phyloP scores from a whole-genome alignment of 2,888 invertebrate species.

The Plagodis dolabraria region DNA sequence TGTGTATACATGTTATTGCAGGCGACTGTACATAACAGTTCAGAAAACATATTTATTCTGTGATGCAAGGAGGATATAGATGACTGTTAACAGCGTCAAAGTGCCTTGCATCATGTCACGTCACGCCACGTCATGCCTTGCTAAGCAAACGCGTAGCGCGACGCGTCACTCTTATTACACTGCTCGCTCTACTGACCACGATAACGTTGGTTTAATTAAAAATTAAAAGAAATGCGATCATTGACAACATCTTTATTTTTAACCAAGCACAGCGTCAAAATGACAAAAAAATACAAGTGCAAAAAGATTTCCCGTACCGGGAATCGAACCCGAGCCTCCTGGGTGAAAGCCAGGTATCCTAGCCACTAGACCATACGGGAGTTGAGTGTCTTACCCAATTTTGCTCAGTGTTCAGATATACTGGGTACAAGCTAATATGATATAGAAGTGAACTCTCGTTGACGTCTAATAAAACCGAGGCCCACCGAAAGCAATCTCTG shows the following conservation, averaged over 20 bases:
- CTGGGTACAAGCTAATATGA: neutral
- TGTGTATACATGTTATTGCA: too few relatives aligned
- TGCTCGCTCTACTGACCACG: conserved; percentile 8
- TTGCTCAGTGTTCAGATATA: neutral
- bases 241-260: neutral
- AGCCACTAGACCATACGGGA: conserved; percentile 87
- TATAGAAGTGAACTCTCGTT: too few relatives aligned
- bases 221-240: neutral
- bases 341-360: conserved; percentile 90
- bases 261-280: neutral
- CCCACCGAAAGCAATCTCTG: conserved; percentile 30
- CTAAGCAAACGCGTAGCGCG: neutral
- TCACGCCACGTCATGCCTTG: neutral
- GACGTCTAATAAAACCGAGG: conserved; percentile 11
- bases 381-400: conserved; percentile 2
- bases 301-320: conserved; percentile 65
- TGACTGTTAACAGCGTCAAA: conserved; percentile 3
- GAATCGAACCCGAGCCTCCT: conserved; percentile 87
- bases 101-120: conserved; percentile 9
- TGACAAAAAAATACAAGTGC: conserved; percentile 4
- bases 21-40: too few relatives aligned
- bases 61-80: neutral
- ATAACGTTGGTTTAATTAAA: conserved; percentile 6
- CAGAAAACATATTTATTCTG: too few relatives aligned
- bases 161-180: conserved; percentile 5